Percentiles rank a stretch among this genome's conserved stretches.
Conservation (phyloP, 2,888 invertebrate genomes). For the Camptogramma bilineatum region DNA sequence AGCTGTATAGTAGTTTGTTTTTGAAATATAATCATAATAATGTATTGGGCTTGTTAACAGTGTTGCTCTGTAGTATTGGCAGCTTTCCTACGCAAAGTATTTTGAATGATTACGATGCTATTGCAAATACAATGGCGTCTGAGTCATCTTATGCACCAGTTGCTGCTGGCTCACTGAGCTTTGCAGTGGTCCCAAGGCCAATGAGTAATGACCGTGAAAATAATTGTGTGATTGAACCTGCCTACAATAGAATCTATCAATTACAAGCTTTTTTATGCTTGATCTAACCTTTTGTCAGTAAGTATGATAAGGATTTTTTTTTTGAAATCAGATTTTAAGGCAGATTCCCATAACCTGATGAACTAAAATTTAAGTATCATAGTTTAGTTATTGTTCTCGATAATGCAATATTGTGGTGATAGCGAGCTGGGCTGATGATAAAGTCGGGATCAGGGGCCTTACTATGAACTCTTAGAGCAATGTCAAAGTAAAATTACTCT, state of each 20-base stretch:
- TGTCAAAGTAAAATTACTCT: too few species aligned
- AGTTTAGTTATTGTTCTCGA: too few species aligned
- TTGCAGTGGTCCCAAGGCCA: conserved; percentile 53
- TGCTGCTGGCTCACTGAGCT: conserved; percentile 6
- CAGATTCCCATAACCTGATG: too few species aligned
- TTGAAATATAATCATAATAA: conserved; percentile 8
- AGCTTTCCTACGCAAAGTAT: conserved; percentile 15
- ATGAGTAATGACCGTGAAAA: conserved; percentile 53
- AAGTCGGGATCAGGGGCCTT: too few species aligned
- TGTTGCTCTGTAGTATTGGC: conserved; percentile 25
- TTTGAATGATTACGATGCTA: conserved; percentile 19
- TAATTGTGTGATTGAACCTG: conserved; percentile 26
- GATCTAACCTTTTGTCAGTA: too few species aligned
- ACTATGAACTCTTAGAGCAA: too few species aligned
- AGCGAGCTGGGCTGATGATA: too few species aligned
- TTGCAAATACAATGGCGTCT: conserved; percentile 12
- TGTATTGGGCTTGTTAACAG: conserved; percentile 8
- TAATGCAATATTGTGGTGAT: too few species aligned
- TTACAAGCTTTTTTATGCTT: background rate
- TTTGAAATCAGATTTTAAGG: too few species aligned
- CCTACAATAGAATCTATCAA: background rate
- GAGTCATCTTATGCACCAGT: conserved; percentile 32
- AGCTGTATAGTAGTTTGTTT: conserved; percentile 2
- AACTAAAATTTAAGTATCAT: too few species aligned
- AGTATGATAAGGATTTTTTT: too few species aligned